These are phyloP conservation scores for Tribolium freemani DNA, from an alignment of 2,888 invertebrate species.

Conservation along the genomic window DNA sequence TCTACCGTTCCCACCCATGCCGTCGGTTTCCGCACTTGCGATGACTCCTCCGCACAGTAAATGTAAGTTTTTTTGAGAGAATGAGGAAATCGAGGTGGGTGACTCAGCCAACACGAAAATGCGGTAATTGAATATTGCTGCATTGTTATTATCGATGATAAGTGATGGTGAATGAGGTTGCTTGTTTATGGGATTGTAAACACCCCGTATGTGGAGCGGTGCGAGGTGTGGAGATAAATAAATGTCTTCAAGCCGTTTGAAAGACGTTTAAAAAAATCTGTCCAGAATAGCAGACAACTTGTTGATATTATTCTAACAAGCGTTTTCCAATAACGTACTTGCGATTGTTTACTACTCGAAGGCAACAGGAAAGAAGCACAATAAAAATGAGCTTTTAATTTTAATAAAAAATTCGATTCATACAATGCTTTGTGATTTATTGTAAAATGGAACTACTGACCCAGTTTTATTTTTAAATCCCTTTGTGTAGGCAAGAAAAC, in stretches of 20 bases:
- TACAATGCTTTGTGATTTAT: too few relatives aligned
- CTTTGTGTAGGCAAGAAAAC: too few relatives aligned
- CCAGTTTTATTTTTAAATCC: too few relatives aligned
- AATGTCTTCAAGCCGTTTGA: not conserved
- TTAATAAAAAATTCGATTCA: too few relatives aligned
- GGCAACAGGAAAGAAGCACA: too few relatives aligned
- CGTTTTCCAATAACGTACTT: too few relatives aligned
- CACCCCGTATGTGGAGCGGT: slow-evolving; percentile 12
- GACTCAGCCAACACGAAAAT: slow-evolving; percentile 22
- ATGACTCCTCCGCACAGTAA: slow-evolving; percentile 88
- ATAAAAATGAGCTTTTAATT: too few relatives aligned
- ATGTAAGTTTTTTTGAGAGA: slow-evolving; percentile 65
- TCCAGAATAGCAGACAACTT: not conserved
- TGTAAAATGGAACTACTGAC: too few relatives aligned
- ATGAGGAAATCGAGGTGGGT: slow-evolving; percentile 22
- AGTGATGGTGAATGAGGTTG: not conserved
- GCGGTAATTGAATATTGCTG: slow-evolving; percentile 26
- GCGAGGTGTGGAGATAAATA: not conserved
- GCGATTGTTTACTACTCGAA: too few relatives aligned
- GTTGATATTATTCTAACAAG: too few relatives aligned
- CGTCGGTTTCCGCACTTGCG: slow-evolving; percentile 81
- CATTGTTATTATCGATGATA: slow-evolving; percentile 34
- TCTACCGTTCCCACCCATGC: slow-evolving; percentile 81
- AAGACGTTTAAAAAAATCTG: too few relatives aligned
- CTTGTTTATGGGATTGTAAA: slow-evolving; percentile 15